Conservation (phyloP, 2,113 vertebrate species). For the Ivindomyrus marchei region DNA sequence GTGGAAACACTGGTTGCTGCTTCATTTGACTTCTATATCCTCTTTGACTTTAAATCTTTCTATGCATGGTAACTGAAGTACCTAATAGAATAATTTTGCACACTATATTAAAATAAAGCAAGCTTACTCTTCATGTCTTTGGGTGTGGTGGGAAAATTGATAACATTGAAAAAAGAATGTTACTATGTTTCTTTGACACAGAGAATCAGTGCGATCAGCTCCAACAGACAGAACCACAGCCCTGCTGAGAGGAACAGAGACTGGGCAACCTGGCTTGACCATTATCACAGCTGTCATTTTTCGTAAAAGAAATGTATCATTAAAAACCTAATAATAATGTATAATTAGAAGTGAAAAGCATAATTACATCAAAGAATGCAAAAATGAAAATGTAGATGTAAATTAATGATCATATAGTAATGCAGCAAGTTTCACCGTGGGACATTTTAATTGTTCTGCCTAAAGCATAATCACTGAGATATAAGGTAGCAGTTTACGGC, state of each 20-base stretch:
- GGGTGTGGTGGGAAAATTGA: neutral
- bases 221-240: neutral
- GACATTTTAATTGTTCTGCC: neutral
- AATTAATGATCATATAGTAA: constrained; percentile 1
- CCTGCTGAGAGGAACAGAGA: neutral
- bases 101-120: neutral
- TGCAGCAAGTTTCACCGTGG: neutral
- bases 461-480: neutral
- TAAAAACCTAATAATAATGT: neutral
- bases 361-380: neutral
- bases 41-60: neutral
- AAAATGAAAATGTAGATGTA: neutral
- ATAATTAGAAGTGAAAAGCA: neutral
- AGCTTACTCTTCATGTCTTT: neutral
- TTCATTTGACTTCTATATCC: neutral
- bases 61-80: neutral
- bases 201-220: neutral
- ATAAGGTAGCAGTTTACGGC: neutral
- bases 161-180: neutral
- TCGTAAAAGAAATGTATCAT: neutral
- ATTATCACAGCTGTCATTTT: neutral
- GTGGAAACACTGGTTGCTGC: neutral
- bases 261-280: neutral
- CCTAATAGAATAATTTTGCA: neutral
- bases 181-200: neutral